These are phyloP conservation scores for Lepus timidus DNA, from an alignment of 2,113 vertebrate genomes.

Conservation along the genomic window DNA sequence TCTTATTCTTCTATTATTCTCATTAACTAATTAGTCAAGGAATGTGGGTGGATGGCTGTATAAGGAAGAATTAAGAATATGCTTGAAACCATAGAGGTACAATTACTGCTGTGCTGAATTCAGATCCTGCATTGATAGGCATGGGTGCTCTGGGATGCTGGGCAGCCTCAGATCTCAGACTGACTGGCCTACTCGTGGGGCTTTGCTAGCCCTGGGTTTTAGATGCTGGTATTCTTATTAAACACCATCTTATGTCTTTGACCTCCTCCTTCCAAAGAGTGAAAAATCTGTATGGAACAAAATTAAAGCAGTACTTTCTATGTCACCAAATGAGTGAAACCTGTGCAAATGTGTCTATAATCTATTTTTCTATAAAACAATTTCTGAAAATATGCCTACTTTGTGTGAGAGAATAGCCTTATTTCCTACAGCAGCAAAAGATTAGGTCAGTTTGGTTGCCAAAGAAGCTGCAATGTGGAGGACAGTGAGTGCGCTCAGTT, in stretches of 20 bases:
- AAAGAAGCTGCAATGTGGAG: neutral
- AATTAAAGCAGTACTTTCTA: neutral
- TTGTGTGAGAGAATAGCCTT: neutral
- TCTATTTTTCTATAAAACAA: neutral
- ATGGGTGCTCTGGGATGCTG: neutral
- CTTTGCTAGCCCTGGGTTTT: neutral
- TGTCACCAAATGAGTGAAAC: neutral
- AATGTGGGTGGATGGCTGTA: neutral
- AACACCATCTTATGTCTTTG: neutral
- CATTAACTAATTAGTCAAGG: neutral
- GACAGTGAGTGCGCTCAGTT: neutral
- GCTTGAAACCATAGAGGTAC: neutral
- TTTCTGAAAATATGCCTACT: slow-evolving; percentile 3
- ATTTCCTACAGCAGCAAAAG: neutral
- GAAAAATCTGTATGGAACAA: neutral
- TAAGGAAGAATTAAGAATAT: neutral
- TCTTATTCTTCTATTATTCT: neutral
- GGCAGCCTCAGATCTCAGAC: too few species aligned
- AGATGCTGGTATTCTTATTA: neutral
- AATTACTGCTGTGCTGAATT: neutral
- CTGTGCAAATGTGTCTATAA: neutral
- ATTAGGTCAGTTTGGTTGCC: neutral
- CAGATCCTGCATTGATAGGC: neutral
- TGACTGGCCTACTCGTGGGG: neutral
- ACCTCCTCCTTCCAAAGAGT: neutral